Conservation (phyloP, 2,113 vertebrate species). For the Chaetorhynchus papuensis region DNA sequence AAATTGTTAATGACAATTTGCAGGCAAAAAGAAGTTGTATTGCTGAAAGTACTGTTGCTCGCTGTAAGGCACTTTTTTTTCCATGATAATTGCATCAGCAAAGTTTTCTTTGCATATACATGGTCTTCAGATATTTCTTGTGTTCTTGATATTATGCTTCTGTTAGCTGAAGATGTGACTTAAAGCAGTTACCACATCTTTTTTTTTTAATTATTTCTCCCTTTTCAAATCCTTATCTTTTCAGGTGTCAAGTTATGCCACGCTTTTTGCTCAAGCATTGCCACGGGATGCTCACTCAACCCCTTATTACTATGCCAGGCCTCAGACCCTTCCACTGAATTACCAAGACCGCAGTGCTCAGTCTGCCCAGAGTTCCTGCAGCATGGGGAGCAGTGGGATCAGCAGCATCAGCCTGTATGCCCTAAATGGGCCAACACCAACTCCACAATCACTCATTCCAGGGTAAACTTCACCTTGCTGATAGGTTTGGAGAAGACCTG, state of each 20-base stretch:
- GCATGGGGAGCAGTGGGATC: conserved; percentile 91
- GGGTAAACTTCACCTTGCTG: conserved; percentile 72
- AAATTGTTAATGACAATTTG: not conserved
- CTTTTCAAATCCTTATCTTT: not conserved
- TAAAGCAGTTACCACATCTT: not conserved
- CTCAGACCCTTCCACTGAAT: conserved; percentile 87
- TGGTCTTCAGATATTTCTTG: not conserved
- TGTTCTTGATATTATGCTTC: not conserved
- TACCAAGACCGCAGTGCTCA: conserved; percentile 83
- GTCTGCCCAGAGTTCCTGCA: conserved; percentile 76
- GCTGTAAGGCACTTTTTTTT: not conserved
- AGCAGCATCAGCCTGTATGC: conserved; percentile 86
- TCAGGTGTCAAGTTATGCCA: conserved; percentile 86
- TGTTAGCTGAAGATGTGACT: not conserved
- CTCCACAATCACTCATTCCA: conserved; percentile 83
- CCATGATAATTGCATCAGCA: not conserved
- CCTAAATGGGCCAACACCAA: conserved; percentile 83
- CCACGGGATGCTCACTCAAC: conserved; percentile 94
- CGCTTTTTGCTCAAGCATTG: conserved; percentile 89
- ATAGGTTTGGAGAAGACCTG: not conserved
- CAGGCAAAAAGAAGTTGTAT: not conserved
- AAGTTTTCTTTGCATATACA: not conserved
- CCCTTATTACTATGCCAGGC: conserved; percentile 91
- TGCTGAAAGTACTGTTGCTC: not conserved
- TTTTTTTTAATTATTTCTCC: not conserved